Evolutionary conservation across 92 coral and sea anemone species (phyloP).

Genomic region (Porites cylindrica): DNA sequence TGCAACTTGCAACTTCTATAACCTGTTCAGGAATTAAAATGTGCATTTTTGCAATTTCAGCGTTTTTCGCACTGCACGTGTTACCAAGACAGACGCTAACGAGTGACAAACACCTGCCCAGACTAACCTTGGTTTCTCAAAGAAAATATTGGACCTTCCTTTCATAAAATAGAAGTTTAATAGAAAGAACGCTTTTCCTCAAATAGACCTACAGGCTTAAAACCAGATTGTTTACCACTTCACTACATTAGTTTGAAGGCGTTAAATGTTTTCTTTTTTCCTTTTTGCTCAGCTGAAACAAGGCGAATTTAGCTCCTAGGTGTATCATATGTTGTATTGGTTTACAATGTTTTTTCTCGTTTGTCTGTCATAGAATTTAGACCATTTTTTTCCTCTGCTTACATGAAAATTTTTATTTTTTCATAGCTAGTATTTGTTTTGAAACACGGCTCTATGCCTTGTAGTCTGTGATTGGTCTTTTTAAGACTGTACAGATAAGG

Average conservation of each 20-base stretch:
- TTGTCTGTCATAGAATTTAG: too few relatives aligned
- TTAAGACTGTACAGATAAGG: constrained; percentile 35
- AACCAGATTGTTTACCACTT: neutral
- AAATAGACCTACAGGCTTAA: too few relatives aligned
- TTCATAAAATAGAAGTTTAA: too few relatives aligned
- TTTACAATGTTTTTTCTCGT: neutral
- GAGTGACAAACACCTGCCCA: constrained; percentile 5
- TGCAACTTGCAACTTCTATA: too few relatives aligned
- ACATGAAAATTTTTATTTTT: neutral
- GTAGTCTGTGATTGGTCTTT: constrained; percentile 67
- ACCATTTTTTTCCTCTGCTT: neutral
- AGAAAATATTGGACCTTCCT: neutral
- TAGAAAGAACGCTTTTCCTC: too few relatives aligned
- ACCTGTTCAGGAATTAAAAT: neutral
- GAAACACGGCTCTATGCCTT: neutral
- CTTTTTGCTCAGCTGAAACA: neutral
- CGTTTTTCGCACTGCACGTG: neutral
- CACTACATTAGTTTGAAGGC: neutral
- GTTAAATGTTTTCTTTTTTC: neutral
- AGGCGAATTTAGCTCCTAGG: neutral
- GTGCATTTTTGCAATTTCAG: neutral
- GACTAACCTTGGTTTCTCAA: neutral
- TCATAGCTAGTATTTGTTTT: constrained; percentile 3
- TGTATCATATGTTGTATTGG: too few relatives aligned
- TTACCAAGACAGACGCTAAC: neutral